Conservation (phyloP, 2,888 invertebrate species). For the Scelioninae gen. 2 region DNA sequence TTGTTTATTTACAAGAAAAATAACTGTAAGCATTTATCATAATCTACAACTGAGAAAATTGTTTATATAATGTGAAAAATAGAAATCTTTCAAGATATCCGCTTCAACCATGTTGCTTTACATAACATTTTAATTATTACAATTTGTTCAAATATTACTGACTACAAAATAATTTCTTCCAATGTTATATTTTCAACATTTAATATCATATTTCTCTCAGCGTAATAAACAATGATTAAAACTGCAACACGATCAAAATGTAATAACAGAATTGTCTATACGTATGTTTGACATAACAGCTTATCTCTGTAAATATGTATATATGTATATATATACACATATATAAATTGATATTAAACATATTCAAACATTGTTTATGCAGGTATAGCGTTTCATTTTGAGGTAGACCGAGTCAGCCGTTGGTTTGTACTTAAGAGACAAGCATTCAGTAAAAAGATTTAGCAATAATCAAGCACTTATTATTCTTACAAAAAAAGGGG, state of each 20-base stretch:
- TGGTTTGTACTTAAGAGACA: slow-evolving; percentile 62
- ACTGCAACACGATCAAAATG: slow-evolving; percentile 4
- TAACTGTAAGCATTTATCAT: background rate
- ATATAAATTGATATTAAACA: slow-evolving; percentile 64
- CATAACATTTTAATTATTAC: background rate
- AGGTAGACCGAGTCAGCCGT: slow-evolving; percentile 71
- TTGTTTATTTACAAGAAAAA: slow-evolving; percentile 10
- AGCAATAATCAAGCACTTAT: background rate
- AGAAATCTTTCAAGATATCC: background rate
- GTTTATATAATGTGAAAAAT: slow-evolving; percentile 4
- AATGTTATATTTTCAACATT: background rate
- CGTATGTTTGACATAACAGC: slow-evolving; percentile 46
- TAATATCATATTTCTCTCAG: slow-evolving; percentile 9
- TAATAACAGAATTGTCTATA: slow-evolving; percentile 36
- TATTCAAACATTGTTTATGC: slow-evolving; percentile 65
- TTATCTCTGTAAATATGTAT: slow-evolving; percentile 41
- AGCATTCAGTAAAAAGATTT: slow-evolving; percentile 9
- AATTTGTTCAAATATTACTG: background rate
- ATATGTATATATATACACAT: slow-evolving; percentile 44
- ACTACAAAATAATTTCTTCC: background rate
- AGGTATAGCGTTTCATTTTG: slow-evolving; percentile 71
- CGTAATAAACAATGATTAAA: slow-evolving; percentile 27
- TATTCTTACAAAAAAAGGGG: background rate
- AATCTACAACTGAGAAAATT: slow-evolving; percentile 2
- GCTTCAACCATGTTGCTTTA: too few relatives aligned